Percentiles rank a stretch among this genome's conserved stretches.
phyloP scores from a whole-genome alignment of 2,797 vertebrate genomes.

The Sebastes aleutianus region DNA sequence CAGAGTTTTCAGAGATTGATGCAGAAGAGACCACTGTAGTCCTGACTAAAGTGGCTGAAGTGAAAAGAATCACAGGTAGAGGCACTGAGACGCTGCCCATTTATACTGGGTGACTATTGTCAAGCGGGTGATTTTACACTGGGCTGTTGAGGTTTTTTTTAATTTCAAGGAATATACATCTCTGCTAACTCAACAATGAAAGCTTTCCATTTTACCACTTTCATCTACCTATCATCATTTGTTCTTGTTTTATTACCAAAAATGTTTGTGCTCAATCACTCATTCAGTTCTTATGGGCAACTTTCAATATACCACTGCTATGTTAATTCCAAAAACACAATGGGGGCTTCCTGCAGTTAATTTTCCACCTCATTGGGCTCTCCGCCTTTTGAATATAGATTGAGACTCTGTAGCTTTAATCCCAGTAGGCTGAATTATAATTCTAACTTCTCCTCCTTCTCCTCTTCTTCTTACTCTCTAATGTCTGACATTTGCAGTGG shows the following conservation, averaged over 20 bases:
- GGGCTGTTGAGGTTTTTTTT: constrained; percentile 13
- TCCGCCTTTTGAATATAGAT: constrained; percentile 32
- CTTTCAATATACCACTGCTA: constrained; percentile 30
- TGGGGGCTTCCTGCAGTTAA: constrained; percentile 47
- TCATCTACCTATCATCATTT: constrained; percentile 9
- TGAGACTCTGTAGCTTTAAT: neutral
- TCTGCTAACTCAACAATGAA: constrained; percentile 44
- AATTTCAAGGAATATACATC: constrained; percentile 11
- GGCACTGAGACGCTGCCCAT: constrained; percentile 45
- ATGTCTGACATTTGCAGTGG: constrained; percentile 42
- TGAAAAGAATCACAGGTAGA: constrained; percentile 77
- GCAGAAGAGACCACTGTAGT: constrained; percentile 60
- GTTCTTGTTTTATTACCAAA: neutral
- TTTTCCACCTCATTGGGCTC: constrained; percentile 58
- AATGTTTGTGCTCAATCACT: constrained; percentile 26
- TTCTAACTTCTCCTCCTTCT: neutral
- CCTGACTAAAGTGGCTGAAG: constrained; percentile 69
- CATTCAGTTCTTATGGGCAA: constrained; percentile 16
- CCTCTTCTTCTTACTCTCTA: neutral
- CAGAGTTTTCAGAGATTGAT: constrained; percentile 80
- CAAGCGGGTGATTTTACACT: constrained; percentile 35
- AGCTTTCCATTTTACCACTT: constrained; percentile 32
- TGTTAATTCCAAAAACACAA: constrained; percentile 35
- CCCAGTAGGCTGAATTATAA: neutral
- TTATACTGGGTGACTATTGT: constrained; percentile 40